Percentiles rank a stretch among this genome's conserved stretches.
Conservation (phyloP, 2,797 vertebrate species). For the Cirrhinus molitorella region DNA sequence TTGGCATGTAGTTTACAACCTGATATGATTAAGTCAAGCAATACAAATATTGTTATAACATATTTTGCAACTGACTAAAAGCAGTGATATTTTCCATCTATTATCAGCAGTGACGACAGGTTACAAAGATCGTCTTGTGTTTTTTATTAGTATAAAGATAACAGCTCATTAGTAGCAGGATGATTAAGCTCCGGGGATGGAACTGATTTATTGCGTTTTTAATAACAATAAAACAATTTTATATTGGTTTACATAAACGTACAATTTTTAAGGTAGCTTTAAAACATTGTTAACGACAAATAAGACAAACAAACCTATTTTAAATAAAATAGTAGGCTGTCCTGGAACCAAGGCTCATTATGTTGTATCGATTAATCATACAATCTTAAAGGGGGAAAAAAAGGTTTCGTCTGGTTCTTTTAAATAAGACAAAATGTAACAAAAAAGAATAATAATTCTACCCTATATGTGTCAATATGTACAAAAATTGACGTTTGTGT, state of each 20-base stretch:
- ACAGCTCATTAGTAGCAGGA: slow-evolving; percentile 18
- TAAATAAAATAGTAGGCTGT: no score
- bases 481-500: not conserved
- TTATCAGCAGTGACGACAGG: not conserved
- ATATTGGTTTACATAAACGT: not conserved
- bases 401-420: no score
- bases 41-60: not conserved
- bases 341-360: no score
- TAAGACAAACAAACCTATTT: no score
- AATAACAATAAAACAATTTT: not conserved
- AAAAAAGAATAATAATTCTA: no score
- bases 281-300: not conserved
- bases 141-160: slow-evolving; percentile 34
- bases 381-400: no score
- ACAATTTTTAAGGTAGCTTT: not conserved
- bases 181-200: not conserved
- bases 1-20: not conserved
- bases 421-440: no score
- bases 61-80: not conserved
- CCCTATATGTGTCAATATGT: not conserved
- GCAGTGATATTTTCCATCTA: not conserved
- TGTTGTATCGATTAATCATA: no score
- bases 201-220: not conserved
- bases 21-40: not conserved
- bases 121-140: slow-evolving; percentile 36